These are phyloP conservation scores for Aurelia coerulea DNA, from an alignment of 30 jellyfish, hydroid and myxozoan species.

Conservation along the genomic window DNA sequence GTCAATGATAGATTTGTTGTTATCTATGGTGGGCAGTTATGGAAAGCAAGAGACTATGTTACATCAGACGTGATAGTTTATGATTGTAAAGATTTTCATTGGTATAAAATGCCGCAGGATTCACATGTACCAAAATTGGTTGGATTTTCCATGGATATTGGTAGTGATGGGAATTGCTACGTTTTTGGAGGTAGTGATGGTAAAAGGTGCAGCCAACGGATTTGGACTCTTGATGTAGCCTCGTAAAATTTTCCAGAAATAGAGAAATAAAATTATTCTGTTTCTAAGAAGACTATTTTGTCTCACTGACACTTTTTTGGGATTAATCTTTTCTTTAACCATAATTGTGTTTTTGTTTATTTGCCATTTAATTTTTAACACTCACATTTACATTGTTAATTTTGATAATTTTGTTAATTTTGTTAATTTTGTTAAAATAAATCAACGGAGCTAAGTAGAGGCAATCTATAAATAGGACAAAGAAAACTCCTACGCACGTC, in stretches of 20 bases:
- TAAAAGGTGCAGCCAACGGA: not conserved
- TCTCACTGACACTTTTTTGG: too few relatives aligned
- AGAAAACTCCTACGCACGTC: too few relatives aligned
- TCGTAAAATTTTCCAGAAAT: not conserved
- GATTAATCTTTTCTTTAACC: too few relatives aligned
- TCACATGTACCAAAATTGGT: slow-evolving; percentile 27
- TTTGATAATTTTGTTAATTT: too few relatives aligned
- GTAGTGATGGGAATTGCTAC: slow-evolving; percentile 48
- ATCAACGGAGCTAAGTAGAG: too few relatives aligned
- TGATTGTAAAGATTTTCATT: not conserved
- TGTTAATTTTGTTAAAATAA: too few relatives aligned
- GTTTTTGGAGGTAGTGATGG: slow-evolving; percentile 66
- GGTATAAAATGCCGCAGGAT: slow-evolving; percentile 7
- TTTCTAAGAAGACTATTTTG: too few relatives aligned
- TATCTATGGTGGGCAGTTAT: slow-evolving; percentile 59
- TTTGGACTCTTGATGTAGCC: slow-evolving; percentile 32
- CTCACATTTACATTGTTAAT: too few relatives aligned
- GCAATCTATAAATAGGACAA: too few relatives aligned
- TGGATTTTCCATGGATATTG: slow-evolving; percentile 48
- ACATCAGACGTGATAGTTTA: slow-evolving; percentile 23
- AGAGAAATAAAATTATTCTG: too few relatives aligned
- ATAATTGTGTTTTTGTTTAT: too few relatives aligned
- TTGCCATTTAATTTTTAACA: too few relatives aligned
- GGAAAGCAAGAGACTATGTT: slow-evolving; percentile 56
- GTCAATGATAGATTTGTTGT: slow-evolving; percentile 28